These are phyloP conservation scores for Scopus umbretta DNA, from an alignment of 2,113 vertebrate species.

Conservation along the genomic window DNA sequence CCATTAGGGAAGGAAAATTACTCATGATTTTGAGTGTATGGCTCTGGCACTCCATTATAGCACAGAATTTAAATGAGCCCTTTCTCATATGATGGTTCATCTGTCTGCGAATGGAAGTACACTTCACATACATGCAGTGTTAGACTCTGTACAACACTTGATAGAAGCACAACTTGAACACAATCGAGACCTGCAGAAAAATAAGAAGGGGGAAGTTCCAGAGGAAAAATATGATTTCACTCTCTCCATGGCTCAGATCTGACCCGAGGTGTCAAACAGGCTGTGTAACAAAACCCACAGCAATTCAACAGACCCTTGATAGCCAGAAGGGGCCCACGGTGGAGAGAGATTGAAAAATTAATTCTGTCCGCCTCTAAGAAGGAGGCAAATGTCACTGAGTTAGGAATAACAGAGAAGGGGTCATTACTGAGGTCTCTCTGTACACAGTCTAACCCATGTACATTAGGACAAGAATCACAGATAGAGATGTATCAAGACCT, in stretches of 20 bases:
- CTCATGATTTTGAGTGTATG: not conserved
- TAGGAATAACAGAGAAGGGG: not conserved
- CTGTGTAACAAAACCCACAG: not conserved
- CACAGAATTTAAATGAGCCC: not conserved
- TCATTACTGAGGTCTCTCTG: not conserved
- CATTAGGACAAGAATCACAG: not conserved
- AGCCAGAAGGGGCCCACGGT: not conserved
- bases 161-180: not conserved
- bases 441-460: not conserved
- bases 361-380: not conserved
- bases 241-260: not conserved
- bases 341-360: conserved; percentile 10
- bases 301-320: not conserved
- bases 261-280: conserved; percentile 3
- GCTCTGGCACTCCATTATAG: not conserved
- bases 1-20: not conserved
- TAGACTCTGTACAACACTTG: not conserved
- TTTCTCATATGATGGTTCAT: not conserved
- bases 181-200: not conserved
- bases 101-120: not conserved
- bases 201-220: not conserved
- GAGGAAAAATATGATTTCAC: conserved; percentile 23
- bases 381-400: not conserved
- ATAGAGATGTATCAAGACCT: not conserved
- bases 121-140: not conserved